These are phyloP conservation scores for Onychomys arenicola DNA, from an alignment of 2,797 vertebrate species.

Conservation along the genomic window DNA sequence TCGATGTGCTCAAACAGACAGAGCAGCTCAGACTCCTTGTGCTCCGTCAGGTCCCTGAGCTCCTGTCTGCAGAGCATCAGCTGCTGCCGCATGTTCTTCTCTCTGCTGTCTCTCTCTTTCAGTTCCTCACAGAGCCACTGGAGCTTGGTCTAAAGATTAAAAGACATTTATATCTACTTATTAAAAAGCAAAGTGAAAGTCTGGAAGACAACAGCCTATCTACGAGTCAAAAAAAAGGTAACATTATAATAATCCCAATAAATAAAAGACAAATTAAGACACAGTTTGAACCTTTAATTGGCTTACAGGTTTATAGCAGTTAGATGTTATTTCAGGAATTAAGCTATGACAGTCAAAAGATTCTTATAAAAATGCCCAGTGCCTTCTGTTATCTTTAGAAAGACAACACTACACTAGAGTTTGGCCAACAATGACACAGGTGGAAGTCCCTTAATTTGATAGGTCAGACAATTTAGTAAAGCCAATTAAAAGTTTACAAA, in stretches of 20 bases:
- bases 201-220: neutral
- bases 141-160: slow-evolving; percentile 90
- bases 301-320: neutral
- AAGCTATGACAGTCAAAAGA: neutral
- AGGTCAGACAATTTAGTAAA: neutral
- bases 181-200: neutral
- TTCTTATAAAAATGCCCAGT: neutral
- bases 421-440: neutral
- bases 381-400: neutral
- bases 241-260: neutral
- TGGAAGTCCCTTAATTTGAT: neutral
- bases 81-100: slow-evolving; percentile 89
- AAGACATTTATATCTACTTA: neutral
- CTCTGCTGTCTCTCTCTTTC: slow-evolving; percentile 90
- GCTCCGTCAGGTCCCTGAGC: slow-evolving; percentile 89
- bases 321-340: slow-evolving; percentile 17
- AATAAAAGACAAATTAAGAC: neutral
- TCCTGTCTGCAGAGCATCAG: slow-evolving; percentile 91
- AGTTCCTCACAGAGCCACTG: slow-evolving; percentile 96
- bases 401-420: neutral
- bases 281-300: slow-evolving; percentile 20
- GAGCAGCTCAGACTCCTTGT: slow-evolving; percentile 90
- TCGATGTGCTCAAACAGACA: slow-evolving; percentile 91
- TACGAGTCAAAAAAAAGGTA: neutral
- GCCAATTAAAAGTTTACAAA: slow-evolving; percentile 35